Conservation (phyloP, 2,888 invertebrate species). For the Villa cingulata region DNA sequence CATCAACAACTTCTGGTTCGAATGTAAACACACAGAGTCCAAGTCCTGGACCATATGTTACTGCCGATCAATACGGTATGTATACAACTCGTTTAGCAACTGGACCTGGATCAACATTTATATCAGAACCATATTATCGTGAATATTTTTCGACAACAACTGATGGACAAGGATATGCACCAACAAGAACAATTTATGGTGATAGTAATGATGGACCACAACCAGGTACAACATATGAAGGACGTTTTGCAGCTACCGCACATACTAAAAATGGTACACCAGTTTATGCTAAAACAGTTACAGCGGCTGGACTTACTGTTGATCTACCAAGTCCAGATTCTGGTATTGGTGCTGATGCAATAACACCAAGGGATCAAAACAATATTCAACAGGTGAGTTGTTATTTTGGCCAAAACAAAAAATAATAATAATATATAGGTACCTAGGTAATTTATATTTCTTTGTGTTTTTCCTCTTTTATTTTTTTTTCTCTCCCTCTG, state of each 20-base stretch:
- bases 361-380: slow-evolving; percentile 81
- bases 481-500: neutral
- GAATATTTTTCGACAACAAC: slow-evolving; percentile 60
- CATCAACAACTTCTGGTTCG: slow-evolving; percentile 21
- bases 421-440: too few relatives aligned
- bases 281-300: slow-evolving; percentile 39
- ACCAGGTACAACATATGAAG: slow-evolving; percentile 32
- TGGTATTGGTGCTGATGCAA: slow-evolving; percentile 88
- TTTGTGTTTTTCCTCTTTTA: neutral
- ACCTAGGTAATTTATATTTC: too few relatives aligned
- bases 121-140: slow-evolving; percentile 58
- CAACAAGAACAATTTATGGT: slow-evolving; percentile 31
- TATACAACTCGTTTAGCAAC: slow-evolving; percentile 32
- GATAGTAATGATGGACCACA: slow-evolving; percentile 30
- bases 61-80: slow-evolving; percentile 35
- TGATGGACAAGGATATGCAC: slow-evolving; percentile 35
- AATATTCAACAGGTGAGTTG: slow-evolving; percentile 80
- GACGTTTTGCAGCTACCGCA: slow-evolving; percentile 30
- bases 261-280: slow-evolving; percentile 29
- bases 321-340: slow-evolving; percentile 92
- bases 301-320: slow-evolving; percentile 72
- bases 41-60: slow-evolving; percentile 36
- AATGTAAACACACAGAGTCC: slow-evolving; percentile 34
- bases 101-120: slow-evolving; percentile 41
- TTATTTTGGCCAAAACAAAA: too few relatives aligned